Base-by-base conservation (phyloP, 2,113 vertebrate genomes). In the Uropsilus gracilis region DNA sequence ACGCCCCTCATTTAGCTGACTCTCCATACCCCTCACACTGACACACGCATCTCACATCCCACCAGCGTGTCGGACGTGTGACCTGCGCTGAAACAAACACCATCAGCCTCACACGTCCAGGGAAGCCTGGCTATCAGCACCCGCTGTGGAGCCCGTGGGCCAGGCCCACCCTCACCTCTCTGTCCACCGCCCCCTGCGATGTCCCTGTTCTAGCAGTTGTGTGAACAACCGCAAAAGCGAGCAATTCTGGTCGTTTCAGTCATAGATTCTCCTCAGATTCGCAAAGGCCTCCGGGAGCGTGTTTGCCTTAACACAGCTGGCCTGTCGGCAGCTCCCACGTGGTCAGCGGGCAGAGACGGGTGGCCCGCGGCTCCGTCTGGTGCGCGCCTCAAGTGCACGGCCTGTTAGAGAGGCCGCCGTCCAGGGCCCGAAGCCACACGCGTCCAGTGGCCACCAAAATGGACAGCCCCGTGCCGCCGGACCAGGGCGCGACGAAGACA, bases 321-420 rank as follows among this genome's bases (percentile, higher is more conserved):
- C 6, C 28, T 2, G 39, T 24, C 26, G 37, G 12, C 37, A 2
- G 26, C 10, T 75, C n/a, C 48, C 48, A 6, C 3, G 22, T 59
- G 57, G 24, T 59, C 22, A 57, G n/a, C 48, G 16, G 48, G 48
- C 48, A 50, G 48, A 50, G 16, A 18, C 50, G 17, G 20, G 57
- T 14, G 24, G 26, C 57, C 26, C 57, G 5, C 3, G 1, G 17
- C 50, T 55, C 20, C 8, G n/a, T 18, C 59, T 28, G 22, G 32
- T 8, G 5, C 28, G 8, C 2, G 0, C 32, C 32, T 81, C 5
- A 61, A 7, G 24, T 0, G 0, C 0, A 8, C 0, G 12, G 37
- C 5, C 1, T 1, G 26, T 4, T 64, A 63, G 48, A 26, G 61
- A 7, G 64, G 9, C 44, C 4, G 10, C 10, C 3, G 32, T 20